Conservation (phyloP, 2,113 vertebrate genomes). For the human region GRCh38 chr7:92440501-92441000, state of each 20-base stretch:
- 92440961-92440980: not conserved
- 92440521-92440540: not conserved
- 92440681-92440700: not conserved
- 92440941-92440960: not conserved
- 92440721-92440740: not conserved
- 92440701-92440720: not conserved
- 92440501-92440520: not conserved
- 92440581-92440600: not conserved
- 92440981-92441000: not conserved
- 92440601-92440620: not conserved
- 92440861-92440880: not conserved
- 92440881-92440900: not conserved
- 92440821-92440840: conserved; percentile 8
- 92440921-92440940: not conserved
- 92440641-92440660: not conserved
- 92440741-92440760: not conserved
- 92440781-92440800: not conserved
- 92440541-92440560: not conserved
- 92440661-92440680: not conserved
- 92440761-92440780: not conserved
- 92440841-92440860: not conserved
- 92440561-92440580: not conserved
- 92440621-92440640: not conserved
- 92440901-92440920: not conserved
- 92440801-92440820: not conserved